Conservation (phyloP, 2,797 vertebrate genomes). For the Pipistrellus nathusii region DNA sequence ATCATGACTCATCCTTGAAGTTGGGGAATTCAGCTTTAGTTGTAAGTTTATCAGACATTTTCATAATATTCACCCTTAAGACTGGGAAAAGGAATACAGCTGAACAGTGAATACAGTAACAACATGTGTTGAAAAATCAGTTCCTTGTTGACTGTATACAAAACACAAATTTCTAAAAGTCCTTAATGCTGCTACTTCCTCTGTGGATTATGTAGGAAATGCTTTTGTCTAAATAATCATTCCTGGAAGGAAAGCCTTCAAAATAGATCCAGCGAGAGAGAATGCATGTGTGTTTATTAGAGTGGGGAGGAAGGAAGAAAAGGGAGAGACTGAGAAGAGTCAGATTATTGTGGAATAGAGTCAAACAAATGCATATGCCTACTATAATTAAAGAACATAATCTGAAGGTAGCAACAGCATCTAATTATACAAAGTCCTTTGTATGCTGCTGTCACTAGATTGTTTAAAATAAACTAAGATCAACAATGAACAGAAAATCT, state of each 20-base stretch:
- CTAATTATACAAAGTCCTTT: conserved; percentile 26
- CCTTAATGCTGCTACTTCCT: conserved; percentile 73
- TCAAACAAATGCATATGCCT: neutral
- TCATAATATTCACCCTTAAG: conserved; percentile 55
- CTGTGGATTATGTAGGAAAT: conserved; percentile 75
- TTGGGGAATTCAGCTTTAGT: conserved; percentile 52
- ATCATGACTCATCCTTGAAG: conserved; percentile 60
- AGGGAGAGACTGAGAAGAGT: neutral
- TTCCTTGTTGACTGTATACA: conserved; percentile 63
- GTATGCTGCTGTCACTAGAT: neutral
- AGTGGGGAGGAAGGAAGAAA: neutral
- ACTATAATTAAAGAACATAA: conserved; percentile 40
- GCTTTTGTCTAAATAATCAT: conserved; percentile 77
- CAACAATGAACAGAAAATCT: neutral
- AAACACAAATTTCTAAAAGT: conserved; percentile 72
- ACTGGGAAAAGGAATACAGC: conserved; percentile 66
- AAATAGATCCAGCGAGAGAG: conserved; percentile 55
- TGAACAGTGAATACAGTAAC: conserved; percentile 61
- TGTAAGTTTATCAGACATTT: conserved; percentile 45
- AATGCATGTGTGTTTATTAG: neutral
- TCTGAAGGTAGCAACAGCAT: conserved; percentile 14
- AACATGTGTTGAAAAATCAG: conserved; percentile 73
- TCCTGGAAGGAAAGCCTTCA: conserved; percentile 56
- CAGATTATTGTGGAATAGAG: neutral
- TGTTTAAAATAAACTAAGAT: conserved; percentile 53